Conservation (phyloP, 2,113 vertebrate genomes). For the Gulo gulo region DNA sequence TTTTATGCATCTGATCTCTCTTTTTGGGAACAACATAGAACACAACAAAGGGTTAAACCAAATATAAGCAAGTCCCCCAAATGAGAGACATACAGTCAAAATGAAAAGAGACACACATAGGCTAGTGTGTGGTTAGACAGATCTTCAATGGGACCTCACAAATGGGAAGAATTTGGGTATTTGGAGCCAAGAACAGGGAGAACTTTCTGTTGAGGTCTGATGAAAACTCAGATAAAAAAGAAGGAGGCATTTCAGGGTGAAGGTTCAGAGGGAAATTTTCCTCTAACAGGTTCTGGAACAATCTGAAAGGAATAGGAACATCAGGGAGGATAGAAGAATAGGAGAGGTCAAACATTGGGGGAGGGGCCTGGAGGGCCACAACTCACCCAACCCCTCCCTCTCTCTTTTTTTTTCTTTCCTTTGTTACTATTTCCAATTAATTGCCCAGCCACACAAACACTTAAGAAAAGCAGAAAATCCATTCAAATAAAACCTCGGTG, state of each 20-base stretch:
- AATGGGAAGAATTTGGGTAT: not conserved
- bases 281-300: not conserved
- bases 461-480: not conserved
- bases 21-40: not conserved
- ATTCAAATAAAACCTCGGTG: slow-evolving; percentile 19
- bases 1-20: not conserved
- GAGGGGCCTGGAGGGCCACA: not conserved
- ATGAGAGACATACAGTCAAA: not conserved
- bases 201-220: not conserved
- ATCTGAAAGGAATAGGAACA: not conserved
- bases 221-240: not conserved
- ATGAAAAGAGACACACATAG: not conserved
- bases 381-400: not conserved
- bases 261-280: not conserved
- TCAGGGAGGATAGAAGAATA: accelerated
- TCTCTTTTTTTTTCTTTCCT: not conserved
- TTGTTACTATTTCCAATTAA: not conserved
- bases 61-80: not conserved
- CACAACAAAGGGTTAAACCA: not conserved
- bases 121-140: not conserved
- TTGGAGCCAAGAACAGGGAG: not conserved
- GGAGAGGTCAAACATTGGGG: not conserved
- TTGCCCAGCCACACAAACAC: not conserved
- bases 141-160: not conserved
- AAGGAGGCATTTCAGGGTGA: not conserved